A percentile compares a stretch with the other conserved stretches of the same genome.
Evolutionary conservation across 2,888 invertebrate genomes (phyloP).

Genomic region (Cryptophagus acutangulus): DNA sequence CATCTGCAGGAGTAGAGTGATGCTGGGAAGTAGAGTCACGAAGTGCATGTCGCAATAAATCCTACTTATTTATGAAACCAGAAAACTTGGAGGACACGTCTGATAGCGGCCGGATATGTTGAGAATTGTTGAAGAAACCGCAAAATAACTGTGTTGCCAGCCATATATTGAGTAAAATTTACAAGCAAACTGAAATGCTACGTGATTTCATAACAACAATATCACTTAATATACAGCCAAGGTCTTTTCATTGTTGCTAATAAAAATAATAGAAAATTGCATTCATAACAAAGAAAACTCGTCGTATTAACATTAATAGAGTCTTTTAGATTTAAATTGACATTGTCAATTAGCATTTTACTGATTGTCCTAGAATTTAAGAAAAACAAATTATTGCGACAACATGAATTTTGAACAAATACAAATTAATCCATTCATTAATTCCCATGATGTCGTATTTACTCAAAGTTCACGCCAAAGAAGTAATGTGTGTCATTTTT

Average conservation of each 20-base stretch:
- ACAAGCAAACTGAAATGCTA: constrained; percentile 1
- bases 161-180: constrained; percentile 1
- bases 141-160: constrained; percentile 1
- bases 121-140: constrained; percentile 22
- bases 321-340: too few species aligned
- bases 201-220: neutral
- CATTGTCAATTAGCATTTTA: too few species aligned
- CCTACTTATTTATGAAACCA: constrained; percentile 47
- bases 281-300: too few species aligned
- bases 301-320: too few species aligned
- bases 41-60: constrained; percentile 47
- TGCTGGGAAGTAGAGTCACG: constrained; percentile 42
- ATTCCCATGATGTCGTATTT: too few species aligned
- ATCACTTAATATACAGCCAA: too few species aligned
- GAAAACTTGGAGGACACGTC: constrained; percentile 40
- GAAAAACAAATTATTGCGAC: neutral
- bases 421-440: too few species aligned
- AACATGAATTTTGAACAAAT: neutral
- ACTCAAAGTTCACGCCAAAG: too few species aligned
- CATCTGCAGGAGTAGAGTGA: constrained; percentile 37
- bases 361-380: too few species aligned
- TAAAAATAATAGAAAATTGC: too few species aligned
- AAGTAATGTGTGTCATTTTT: constrained; percentile 20
- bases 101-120: constrained; percentile 35
- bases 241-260: too few species aligned